phyloP scores from a whole-genome alignment of 2,113 vertebrate species.

The Gadus macrocephalus region DNA sequence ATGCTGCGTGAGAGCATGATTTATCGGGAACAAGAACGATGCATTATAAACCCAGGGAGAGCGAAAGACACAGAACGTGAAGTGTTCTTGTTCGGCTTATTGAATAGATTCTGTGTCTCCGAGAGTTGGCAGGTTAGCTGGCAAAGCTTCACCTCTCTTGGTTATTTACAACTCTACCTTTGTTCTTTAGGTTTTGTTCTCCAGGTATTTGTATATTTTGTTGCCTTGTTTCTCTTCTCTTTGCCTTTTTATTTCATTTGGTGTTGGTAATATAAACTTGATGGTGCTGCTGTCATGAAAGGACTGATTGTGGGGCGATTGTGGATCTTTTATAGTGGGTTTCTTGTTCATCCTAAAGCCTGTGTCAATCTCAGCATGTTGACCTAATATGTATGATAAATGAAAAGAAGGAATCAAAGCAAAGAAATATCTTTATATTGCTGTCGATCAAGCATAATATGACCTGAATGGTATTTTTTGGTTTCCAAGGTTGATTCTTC shows the following conservation, averaged over 20 bases:
- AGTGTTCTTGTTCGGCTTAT: slow-evolving; percentile 60
- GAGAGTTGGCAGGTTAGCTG: slow-evolving; percentile 56
- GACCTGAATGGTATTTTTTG: no score
- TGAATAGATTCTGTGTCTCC: slow-evolving; percentile 53
- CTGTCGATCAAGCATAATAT: no score
- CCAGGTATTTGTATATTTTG: slow-evolving; percentile 17
- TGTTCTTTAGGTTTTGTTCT: slow-evolving; percentile 28
- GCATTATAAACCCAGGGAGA: slow-evolving; percentile 60
- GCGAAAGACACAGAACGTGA: slow-evolving; percentile 67
- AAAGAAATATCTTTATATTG: no score
- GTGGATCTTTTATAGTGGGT: background rate
- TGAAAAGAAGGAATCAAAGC: no score
- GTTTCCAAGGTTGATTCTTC: no score
- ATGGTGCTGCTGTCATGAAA: no score
- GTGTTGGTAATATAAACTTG: background rate
- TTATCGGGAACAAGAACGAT: slow-evolving; percentile 59
- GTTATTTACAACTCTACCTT: slow-evolving; percentile 57
- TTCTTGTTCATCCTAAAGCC: background rate
- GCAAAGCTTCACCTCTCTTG: slow-evolving; percentile 62
- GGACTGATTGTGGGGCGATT: background rate
- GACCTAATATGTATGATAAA: no score
- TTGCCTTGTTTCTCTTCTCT: slow-evolving; percentile 15
- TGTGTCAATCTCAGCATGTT: background rate
- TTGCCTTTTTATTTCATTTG: background rate
- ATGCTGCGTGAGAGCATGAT: slow-evolving; percentile 52